A percentile compares a stretch with the other conserved stretches of the same genome.
These are phyloP conservation scores for Uria lomvia DNA, from an alignment of 2,113 vertebrate species.

Conservation along the genomic window DNA sequence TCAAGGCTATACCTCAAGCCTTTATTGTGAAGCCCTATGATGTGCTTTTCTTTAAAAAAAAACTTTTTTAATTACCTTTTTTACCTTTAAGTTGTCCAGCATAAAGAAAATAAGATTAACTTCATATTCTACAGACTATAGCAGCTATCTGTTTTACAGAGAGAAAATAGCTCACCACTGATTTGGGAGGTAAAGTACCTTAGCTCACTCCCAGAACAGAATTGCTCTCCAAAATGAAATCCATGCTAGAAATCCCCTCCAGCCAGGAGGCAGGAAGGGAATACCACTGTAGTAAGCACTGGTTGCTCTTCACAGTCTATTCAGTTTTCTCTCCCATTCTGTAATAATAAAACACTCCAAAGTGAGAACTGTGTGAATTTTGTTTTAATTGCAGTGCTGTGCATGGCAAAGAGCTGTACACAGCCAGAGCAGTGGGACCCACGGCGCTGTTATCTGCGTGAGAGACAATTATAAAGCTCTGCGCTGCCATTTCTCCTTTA, in stretches of 20 bases:
- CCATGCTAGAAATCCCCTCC: background rate
- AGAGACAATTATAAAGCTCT: background rate
- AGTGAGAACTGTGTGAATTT: background rate
- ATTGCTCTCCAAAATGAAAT: background rate
- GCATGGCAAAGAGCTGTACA: background rate
- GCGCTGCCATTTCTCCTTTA: background rate
- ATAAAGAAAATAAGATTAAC: background rate
- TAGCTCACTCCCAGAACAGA: background rate
- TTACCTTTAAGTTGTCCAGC: background rate
- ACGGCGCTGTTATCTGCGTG: background rate
- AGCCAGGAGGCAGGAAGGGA: background rate
- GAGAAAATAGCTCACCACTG: background rate
- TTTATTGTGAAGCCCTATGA: background rate
- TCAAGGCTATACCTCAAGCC: background rate
- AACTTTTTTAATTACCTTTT: background rate
- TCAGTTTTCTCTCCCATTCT: background rate
- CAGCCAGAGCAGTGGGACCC: background rate
- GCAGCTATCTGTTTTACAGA: background rate
- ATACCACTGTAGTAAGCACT: background rate
- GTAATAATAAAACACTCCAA: background rate
- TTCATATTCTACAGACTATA: background rate
- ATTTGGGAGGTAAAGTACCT: background rate
- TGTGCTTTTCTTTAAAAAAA: background rate
- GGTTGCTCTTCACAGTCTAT: background rate
- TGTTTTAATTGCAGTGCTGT: background rate